Conservation (phyloP, 2,797 vertebrate genomes). For the Sebastes steindachneri region DNA sequence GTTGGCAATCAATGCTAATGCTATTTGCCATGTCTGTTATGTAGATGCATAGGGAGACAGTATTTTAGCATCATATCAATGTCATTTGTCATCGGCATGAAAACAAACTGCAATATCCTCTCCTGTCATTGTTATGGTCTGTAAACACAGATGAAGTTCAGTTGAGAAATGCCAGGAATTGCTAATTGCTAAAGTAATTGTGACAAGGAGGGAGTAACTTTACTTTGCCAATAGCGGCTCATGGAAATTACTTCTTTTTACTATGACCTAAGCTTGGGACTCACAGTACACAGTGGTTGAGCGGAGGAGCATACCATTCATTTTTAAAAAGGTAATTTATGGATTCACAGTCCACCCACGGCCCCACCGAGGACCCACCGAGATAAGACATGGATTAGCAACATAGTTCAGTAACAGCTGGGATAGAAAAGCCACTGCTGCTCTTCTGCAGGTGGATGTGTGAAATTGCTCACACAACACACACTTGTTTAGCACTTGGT, state of each 20-base stretch:
- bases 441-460: constrained; percentile 48
- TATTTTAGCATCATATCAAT: not conserved
- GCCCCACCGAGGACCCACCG: constrained; percentile 10
- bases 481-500: constrained; percentile 18
- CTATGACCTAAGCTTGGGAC: constrained; percentile 12
- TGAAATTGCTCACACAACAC: constrained; percentile 21
- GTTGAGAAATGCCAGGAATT: constrained; percentile 13
- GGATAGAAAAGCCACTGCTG: not conserved
- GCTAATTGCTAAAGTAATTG: constrained; percentile 46
- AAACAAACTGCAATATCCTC: not conserved
- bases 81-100: not conserved
- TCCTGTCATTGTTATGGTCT: not conserved
- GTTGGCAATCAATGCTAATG: not conserved
- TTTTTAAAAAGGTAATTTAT: constrained; percentile 46
- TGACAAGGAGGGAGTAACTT: constrained; percentile 2
- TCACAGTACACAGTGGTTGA: constrained; percentile 21
- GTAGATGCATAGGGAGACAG: not conserved
- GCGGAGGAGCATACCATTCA: constrained; percentile 43
- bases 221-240: constrained; percentile 15
- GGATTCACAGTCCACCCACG: constrained; percentile 31
- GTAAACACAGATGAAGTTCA: constrained; percentile 14
- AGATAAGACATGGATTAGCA: constrained; percentile 40
- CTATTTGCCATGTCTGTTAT: not conserved
- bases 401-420: constrained; percentile 57
- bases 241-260: constrained; percentile 30